Evolutionary conservation across 2,888 invertebrate species (phyloP), one percentile per base, ranked within the genome.

Genomic region (Gibbula magus): DNA sequence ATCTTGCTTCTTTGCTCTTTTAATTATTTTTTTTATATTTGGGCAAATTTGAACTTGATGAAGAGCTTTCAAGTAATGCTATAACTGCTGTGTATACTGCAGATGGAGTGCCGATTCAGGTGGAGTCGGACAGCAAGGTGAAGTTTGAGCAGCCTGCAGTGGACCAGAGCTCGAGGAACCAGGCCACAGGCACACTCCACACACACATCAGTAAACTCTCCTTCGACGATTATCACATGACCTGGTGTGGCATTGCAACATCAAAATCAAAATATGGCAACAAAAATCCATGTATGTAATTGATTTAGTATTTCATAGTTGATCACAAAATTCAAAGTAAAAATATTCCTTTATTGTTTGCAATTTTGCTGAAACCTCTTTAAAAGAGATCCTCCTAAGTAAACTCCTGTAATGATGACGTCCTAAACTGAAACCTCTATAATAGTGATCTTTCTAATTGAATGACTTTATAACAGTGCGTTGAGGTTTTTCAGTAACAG

Each of bases 181-280:
- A 61, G 29, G 80, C 81, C 83, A 56, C 81, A 20, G 22, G 67
- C 78, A 16, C 73, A 39, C 29, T 74, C 75, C 5, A 79, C 16
- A 53, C 81, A 10, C 84, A 81, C 35, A 79, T 88, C 5, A 84
- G 86, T 3, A 89, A 90, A 79, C 80, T 92, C 16, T 91, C 91
- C 4, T 92, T 92, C 85, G 91, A 92, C 53, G 91, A 92, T 81
- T 92, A 92, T 79, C 89, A 91, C 82, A 83, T 81, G 2, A 90
- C 90, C 8, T 92, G 92, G 92, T 86, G 87, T 83, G 89, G 89
- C 54, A 91, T 92, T 73, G 92, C 91, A 52, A 92, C 92, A 5
- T 92, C 91, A 20, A 91, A 91, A 82, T 82, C 90, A 5, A 83
- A 78, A 13, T 81, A 79, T 16, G 83, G 84, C 22, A 79, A 82